phyloP scores from a whole-genome alignment of 2,888 invertebrate genomes.

The Slavum lentiscoides region DNA sequence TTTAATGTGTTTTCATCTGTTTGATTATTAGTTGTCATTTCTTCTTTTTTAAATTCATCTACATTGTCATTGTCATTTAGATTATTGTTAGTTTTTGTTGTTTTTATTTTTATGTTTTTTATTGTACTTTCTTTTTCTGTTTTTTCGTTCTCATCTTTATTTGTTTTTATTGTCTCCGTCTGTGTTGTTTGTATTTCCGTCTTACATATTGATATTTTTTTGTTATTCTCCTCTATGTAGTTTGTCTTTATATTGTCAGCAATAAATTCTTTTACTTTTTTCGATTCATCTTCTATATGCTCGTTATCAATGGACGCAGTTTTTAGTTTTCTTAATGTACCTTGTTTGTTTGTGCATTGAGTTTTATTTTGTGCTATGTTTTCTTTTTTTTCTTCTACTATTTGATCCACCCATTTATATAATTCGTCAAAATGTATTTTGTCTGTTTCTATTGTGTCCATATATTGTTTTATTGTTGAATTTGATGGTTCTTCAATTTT shows the following conservation, averaged over 20 bases:
- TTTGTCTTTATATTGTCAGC: background rate
- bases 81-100: no score
- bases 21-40: no score
- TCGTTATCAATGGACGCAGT: constrained; percentile 23
- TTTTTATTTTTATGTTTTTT: background rate
- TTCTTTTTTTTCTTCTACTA: constrained; percentile 20
- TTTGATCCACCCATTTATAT: constrained; percentile 38
- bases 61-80: no score
- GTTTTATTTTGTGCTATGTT: background rate
- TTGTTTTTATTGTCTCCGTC: no score
- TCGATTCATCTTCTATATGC: constrained; percentile 24
- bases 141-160: background rate
- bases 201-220: background rate
- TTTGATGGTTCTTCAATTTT: background rate
- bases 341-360: background rate
- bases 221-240: background rate
- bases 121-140: background rate
- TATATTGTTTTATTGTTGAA: background rate
- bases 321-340: background rate
- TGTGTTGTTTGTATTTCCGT: background rate
- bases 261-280: background rate
- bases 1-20: no score
- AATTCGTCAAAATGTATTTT: constrained; percentile 34
- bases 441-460: background rate
- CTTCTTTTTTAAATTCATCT: no score